Conservation (phyloP, 1,140 invertebrate species). For the Amphibalanus amphitrite region DNA sequence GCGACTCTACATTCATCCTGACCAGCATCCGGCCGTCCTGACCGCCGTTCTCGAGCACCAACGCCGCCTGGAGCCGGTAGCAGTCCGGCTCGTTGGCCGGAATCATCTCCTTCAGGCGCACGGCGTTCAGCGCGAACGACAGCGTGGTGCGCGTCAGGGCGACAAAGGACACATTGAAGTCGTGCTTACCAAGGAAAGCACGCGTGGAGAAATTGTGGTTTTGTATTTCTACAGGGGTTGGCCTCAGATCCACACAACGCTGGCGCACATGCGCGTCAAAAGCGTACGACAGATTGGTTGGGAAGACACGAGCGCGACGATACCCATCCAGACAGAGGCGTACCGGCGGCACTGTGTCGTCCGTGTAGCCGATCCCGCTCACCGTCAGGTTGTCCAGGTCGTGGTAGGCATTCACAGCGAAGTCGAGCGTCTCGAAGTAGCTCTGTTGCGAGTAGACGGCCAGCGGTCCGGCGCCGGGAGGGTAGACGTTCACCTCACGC, state of each 20-base stretch:
- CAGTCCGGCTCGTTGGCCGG: conserved; percentile 17
- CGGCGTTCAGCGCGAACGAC: conserved; percentile 15
- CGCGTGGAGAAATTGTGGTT: conserved; percentile 6
- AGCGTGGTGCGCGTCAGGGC: conserved; percentile 12
- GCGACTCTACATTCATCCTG: conserved; percentile 51
- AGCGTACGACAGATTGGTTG: not conserved
- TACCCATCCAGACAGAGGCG: not conserved
- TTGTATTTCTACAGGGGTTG: not conserved
- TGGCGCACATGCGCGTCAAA: not conserved
- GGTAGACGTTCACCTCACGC: conserved; percentile 83
- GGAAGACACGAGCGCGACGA: not conserved
- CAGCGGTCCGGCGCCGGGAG: conserved; percentile 71
- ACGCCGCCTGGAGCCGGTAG: conserved; percentile 20
- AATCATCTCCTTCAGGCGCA: conserved; percentile 14
- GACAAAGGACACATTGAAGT: conserved; percentile 15
- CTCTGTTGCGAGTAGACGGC: conserved; percentile 74
- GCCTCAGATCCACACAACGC: not conserved
- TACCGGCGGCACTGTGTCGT: not conserved
- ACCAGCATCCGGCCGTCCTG: conserved; percentile 90
- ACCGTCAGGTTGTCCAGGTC: not conserved
- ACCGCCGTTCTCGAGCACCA: conserved; percentile 66
- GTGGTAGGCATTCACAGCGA: conserved; percentile 38
- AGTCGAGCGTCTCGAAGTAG: conserved; percentile 68
- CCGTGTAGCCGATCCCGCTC: not conserved
- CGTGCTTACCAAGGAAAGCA: conserved; percentile 10